phyloP scores from a whole-genome alignment of 2,797 vertebrate species.

The Peromyscus eremicus region DNA sequence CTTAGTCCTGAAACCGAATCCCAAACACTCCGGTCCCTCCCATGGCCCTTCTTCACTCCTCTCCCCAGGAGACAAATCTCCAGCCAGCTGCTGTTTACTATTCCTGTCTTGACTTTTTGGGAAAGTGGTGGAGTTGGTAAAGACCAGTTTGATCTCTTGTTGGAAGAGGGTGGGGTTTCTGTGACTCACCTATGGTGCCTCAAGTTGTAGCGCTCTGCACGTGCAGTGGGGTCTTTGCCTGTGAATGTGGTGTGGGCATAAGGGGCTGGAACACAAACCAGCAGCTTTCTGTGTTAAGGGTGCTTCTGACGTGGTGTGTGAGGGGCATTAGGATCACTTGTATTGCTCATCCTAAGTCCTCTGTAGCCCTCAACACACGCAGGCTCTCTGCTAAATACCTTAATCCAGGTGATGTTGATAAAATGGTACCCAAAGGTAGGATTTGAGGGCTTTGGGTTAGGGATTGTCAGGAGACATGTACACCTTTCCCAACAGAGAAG shows the following conservation, averaged over 20 bases:
- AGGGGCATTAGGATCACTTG: fast-evolving
- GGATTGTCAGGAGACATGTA: not conserved
- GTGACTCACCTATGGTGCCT: not conserved
- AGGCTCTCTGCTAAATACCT: not conserved
- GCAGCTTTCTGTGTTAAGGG: not conserved
- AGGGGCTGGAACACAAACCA: not conserved
- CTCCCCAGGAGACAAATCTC: not conserved
- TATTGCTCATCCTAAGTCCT: fast-evolving
- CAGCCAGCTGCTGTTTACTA: not conserved
- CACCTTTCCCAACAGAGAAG: not conserved
- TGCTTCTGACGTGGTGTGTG: not conserved
- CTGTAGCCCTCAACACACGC: fast-evolving
- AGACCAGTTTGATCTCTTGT: not conserved
- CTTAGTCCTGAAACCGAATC: not conserved
- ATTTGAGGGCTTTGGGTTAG: not conserved
- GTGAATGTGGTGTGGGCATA: not conserved
- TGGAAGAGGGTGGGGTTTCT: not conserved
- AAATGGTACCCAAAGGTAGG: not conserved
- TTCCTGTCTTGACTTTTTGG: constrained; percentile 42
- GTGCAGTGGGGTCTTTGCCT: not conserved
- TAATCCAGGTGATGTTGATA: not conserved
- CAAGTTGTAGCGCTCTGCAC: no score
- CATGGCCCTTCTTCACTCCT: not conserved
- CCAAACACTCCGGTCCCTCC: not conserved
- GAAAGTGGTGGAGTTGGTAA: constrained; percentile 6